Evolutionary conservation across 2,888 invertebrate species (phyloP).

Genomic region (Coleophora flavipennella): DNA sequence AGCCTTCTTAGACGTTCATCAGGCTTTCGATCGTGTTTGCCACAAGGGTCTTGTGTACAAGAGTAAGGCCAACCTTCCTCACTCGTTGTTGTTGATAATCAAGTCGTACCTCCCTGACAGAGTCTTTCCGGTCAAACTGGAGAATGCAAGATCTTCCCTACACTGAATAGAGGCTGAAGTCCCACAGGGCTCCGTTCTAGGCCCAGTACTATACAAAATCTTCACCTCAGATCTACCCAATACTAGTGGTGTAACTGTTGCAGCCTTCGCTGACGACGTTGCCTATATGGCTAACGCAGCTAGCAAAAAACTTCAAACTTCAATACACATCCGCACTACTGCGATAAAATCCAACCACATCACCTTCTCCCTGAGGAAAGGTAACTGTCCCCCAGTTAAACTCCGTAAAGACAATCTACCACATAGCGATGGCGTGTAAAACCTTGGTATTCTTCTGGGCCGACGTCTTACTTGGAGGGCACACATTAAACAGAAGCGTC

Average conservation of each 20-base stretch:
- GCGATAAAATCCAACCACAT: conserved; percentile 8
- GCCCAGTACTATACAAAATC: too few relatives aligned
- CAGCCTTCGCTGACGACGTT: conserved; percentile 13
- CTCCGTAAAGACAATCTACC: conserved; percentile 1
- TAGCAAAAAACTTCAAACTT: conserved; percentile 5
- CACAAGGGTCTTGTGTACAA: too few relatives aligned
- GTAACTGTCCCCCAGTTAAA: conserved; percentile 5
- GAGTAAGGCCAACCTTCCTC: too few relatives aligned
- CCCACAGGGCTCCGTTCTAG: too few relatives aligned
- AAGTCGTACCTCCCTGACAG: too few relatives aligned
- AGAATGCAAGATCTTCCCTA: too few relatives aligned
- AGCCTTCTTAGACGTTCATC: too few relatives aligned
- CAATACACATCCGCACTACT: conserved; percentile 7
- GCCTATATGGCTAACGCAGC: conserved; percentile 5
- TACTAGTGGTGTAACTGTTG: background rate
- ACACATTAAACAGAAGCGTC: conserved; percentile 1
- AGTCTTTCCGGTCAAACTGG: too few relatives aligned
- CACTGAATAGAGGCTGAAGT: too few relatives aligned
- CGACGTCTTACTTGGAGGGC: conserved; percentile 3
- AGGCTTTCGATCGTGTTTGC: too few relatives aligned
- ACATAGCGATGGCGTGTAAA: conserved; percentile 1
- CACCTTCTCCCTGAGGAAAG: conserved; percentile 6
- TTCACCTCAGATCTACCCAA: conserved; percentile 6
- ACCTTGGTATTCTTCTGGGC: conserved; percentile 5
- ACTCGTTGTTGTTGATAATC: too few relatives aligned